Evolutionary conservation across 2,797 vertebrate species (phyloP).

Genomic region (Chiroxiphia lanceolata): DNA sequence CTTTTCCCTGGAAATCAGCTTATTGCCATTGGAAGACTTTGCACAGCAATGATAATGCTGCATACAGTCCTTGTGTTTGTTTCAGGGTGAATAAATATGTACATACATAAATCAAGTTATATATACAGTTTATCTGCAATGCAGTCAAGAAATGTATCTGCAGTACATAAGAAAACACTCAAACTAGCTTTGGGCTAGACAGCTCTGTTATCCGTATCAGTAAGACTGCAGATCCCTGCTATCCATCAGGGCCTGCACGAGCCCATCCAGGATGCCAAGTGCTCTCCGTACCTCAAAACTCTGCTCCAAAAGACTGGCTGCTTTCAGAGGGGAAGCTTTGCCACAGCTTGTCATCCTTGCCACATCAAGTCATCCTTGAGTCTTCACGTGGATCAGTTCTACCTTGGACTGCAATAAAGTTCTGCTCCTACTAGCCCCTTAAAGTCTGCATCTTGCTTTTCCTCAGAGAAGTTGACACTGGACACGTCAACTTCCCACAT

Average conservation of each 20-base stretch:
- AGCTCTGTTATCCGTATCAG: neutral
- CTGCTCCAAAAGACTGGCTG: neutral
- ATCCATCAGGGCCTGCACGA: neutral
- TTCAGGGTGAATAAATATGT: neutral
- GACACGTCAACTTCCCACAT: accelerated
- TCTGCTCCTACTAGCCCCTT: neutral
- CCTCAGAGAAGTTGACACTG: neutral
- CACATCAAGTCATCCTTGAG: neutral
- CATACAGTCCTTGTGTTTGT: neutral
- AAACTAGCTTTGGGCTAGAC: neutral
- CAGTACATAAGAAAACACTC: neutral
- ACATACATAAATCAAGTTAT: neutral
- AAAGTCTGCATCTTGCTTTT: neutral
- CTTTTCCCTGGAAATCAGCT: neutral
- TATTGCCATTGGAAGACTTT: neutral
- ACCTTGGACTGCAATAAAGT: neutral
- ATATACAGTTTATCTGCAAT: slow-evolving; percentile 28
- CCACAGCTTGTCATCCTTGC: neutral
- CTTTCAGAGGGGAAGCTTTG: neutral
- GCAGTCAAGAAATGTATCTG: slow-evolving; percentile 10
- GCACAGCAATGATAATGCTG: neutral
- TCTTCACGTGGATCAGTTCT: neutral
- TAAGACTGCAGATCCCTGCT: neutral
- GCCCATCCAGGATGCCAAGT: neutral
- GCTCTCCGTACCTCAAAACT: neutral